Percentiles rank a stretch among this genome's conserved stretches.
Conservation (phyloP, 2,113 vertebrate species). For the Triplophysa siluroides region DNA sequence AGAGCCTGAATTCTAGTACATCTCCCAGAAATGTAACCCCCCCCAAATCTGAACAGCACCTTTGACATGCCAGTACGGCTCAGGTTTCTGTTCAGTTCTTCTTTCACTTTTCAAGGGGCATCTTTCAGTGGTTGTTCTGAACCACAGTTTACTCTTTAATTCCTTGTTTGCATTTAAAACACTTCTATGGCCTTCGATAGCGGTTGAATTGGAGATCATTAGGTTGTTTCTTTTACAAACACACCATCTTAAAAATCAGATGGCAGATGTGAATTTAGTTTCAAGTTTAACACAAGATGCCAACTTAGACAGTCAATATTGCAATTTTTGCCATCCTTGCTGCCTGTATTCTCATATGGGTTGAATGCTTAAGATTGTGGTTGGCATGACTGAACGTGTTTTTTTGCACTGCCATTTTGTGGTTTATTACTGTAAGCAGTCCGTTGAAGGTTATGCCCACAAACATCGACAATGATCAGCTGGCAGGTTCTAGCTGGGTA, state of each 20-base stretch:
- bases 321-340: background rate
- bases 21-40: conserved; percentile 21
- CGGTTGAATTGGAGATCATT: background rate
- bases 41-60: background rate
- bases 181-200: background rate
- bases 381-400: conserved; percentile 18
- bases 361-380: conserved; percentile 12
- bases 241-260: background rate
- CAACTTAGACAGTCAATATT: conserved; percentile 4
- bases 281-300: background rate
- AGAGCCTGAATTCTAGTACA: conserved; percentile 4
- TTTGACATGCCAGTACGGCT: conserved; percentile 43
- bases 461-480: conserved; percentile 37
- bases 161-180: conserved; percentile 16
- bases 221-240: conserved; percentile 8
- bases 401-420: conserved; percentile 42
- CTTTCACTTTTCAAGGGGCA: conserved; percentile 44
- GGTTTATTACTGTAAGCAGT: conserved; percentile 18
- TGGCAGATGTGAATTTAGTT: background rate
- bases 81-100: conserved; percentile 60
- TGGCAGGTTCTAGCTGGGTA: conserved; percentile 56
- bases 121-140: conserved; percentile 30
- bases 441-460: background rate
- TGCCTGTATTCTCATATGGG: background rate
- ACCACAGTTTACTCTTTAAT: background rate